Base-by-base conservation (phyloP, 2,888 invertebrate species). In the Hydropsyche betteni region DNA sequence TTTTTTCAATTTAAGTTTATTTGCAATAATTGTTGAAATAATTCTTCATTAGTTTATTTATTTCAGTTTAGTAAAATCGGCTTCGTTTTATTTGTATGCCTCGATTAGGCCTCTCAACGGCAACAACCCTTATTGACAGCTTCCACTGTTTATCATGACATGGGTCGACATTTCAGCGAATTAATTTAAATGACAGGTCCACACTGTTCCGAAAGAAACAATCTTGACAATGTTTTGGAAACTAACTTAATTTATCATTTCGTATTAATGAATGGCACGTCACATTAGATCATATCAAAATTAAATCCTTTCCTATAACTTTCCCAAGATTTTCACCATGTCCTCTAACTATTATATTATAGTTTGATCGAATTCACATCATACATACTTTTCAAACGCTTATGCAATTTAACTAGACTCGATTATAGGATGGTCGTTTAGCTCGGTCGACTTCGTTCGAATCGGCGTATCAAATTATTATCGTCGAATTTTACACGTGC, bases 71-170 rank as follows among this genome's bases (percentile, higher is more conserved):
- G 6, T 24, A 34, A 64, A 64, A 64, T 64, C 64, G 12, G 64
- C 36, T 64, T 64, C 34, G 64, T 33, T 64, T 64, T 64, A 33
- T 33, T 64, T 64, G 64, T 64, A 36, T 36, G 34, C 24, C 64
- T 34, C 8, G 64, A 64, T 64, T 64, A 64, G 64, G 36, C 64
- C 36, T 64, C 64, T 64, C 64, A 64, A 36, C 34, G 36, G 64
- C 64, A 64, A 64, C 64, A 36, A 64, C 36, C 64, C 36, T 64
- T 64, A 64, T 64, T 64, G 64, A 64, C 64, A 64, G 64, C 64
- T 64, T 64, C 64, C 24, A 64, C 34, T 64, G 64, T 64, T 64
- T 64, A 64, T 64, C 64, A 36, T 64, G 64, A 64, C 64, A 64
- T 64, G 64, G 64, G 64, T 64, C n/a, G 64, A 64, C 64, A 34